phyloP scores from a whole-genome alignment of 2,797 vertebrate genomes.

The Arnoldichthys spilopterus region DNA sequence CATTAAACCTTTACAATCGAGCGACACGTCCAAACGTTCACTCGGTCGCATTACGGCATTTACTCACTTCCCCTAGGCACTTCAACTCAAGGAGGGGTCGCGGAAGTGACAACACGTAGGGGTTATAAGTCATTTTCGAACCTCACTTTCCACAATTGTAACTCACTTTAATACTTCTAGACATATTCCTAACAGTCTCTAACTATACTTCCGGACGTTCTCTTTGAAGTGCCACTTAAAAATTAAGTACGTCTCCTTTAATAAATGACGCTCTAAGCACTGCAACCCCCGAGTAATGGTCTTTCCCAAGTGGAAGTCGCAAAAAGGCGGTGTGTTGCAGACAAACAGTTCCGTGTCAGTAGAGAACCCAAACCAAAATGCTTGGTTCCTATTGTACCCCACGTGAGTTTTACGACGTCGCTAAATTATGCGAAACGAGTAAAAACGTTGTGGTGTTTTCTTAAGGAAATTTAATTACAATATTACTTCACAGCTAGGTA shows the following conservation, averaged over 20 bases:
- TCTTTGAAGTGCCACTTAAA: too few relatives aligned
- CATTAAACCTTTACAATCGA: not conserved
- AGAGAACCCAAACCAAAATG: not conserved
- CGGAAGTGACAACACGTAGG: not conserved
- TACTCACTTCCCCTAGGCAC: not conserved
- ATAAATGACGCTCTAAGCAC: too few relatives aligned
- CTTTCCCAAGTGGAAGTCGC: not conserved
- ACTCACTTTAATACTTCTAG: too few relatives aligned
- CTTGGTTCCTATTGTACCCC: not conserved
- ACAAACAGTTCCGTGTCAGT: not conserved
- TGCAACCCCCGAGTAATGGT: not conserved
- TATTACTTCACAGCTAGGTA: too few relatives aligned
- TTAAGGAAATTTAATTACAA: too few relatives aligned
- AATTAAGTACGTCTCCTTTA: too few relatives aligned
- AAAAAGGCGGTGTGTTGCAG: not conserved
- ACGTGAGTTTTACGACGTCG: too few relatives aligned
- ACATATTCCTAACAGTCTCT: too few relatives aligned
- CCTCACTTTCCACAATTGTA: not conserved
- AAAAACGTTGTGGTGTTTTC: too few relatives aligned
- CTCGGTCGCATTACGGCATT: not conserved
- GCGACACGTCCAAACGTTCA: not conserved
- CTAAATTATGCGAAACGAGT: too few relatives aligned
- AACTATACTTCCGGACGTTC: too few relatives aligned
- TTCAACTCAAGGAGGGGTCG: not conserved
- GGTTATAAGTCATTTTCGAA: not conserved